These are phyloP conservation scores for Cynoglossus semilaevis DNA, from an alignment of 2,113 vertebrate genomes.

Conservation along the genomic window DNA sequence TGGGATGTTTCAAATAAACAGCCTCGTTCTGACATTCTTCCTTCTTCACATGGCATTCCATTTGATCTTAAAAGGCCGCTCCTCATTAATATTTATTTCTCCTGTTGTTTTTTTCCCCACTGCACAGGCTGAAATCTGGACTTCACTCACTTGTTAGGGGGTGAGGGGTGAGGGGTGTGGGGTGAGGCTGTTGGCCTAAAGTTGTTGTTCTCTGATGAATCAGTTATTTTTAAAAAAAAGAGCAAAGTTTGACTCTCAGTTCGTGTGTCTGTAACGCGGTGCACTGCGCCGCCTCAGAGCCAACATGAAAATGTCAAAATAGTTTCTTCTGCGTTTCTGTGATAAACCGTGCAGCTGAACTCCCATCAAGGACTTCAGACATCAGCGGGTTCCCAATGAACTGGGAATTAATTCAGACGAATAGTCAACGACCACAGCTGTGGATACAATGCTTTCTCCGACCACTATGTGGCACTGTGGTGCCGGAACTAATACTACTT, in stretches of 20 bases:
- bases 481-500: too few species aligned
- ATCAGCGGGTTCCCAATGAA: constrained; percentile 45
- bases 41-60: constrained; percentile 16
- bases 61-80: constrained; percentile 54
- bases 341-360: constrained; percentile 57
- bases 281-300: constrained; percentile 28
- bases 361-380: constrained; percentile 56
- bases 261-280: constrained; percentile 31
- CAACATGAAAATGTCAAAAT: constrained; percentile 43
- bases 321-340: constrained; percentile 54
- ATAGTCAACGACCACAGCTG: too few species aligned
- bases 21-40: constrained; percentile 1
- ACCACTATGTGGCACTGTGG: too few species aligned
- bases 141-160: constrained; percentile 37
- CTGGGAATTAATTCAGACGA: constrained; percentile 4
- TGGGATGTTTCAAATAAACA: constrained; percentile 12
- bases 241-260: constrained; percentile 33
- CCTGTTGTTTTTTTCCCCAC: constrained; percentile 23
- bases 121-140: constrained; percentile 35
- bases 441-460: too few species aligned
- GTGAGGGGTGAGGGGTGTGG: neutral
- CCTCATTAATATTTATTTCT: constrained; percentile 54
- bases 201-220: constrained; percentile 16
- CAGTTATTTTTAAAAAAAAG: neutral
- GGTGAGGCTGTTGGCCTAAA: neutral